phyloP scores from a whole-genome alignment of 2,113 vertebrate genomes.

The Holacanthus passer region DNA sequence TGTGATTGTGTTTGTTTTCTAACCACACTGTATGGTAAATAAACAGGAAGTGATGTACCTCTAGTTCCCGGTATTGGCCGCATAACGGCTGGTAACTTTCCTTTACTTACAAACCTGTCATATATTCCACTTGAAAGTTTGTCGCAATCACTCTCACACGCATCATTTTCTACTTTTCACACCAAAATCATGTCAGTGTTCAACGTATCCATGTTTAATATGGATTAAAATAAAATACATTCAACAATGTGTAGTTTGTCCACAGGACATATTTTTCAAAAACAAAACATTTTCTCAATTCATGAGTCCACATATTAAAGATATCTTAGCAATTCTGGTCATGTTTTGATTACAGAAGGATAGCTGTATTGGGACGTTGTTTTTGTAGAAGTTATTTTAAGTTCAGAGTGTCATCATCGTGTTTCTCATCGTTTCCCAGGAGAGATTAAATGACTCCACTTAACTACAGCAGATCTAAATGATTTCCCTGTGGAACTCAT shows the following conservation, averaged over 20 bases:
- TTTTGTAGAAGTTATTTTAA: not conserved
- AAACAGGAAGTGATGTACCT: slow-evolving; percentile 75
- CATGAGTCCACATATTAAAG: not conserved
- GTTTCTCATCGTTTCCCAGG: not conserved
- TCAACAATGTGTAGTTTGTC: slow-evolving; percentile 49
- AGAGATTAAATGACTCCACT: not conserved
- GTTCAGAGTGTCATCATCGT: not conserved
- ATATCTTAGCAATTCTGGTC: not conserved
- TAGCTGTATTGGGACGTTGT: not conserved
- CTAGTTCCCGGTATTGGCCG: slow-evolving; percentile 54
- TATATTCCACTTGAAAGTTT: slow-evolving; percentile 29
- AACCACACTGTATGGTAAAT: slow-evolving; percentile 52
- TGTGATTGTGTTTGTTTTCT: slow-evolving; percentile 26
- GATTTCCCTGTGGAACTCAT: not conserved
- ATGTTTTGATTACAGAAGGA: not conserved
- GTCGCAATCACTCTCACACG: slow-evolving; percentile 18
- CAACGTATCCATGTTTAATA: slow-evolving; percentile 51
- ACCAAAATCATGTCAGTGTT: slow-evolving; percentile 1
- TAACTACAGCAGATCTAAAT: slow-evolving; percentile 5
- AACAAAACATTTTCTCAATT: slow-evolving; percentile 19
- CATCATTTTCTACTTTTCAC: slow-evolving; percentile 18
- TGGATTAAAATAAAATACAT: slow-evolving; percentile 53
- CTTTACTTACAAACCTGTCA: slow-evolving; percentile 16
- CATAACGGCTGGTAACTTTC: slow-evolving; percentile 66
- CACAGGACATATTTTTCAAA: slow-evolving; percentile 52